Conservation (phyloP, 2,797 vertebrate species). For the Cynopterus sphinx region DNA sequence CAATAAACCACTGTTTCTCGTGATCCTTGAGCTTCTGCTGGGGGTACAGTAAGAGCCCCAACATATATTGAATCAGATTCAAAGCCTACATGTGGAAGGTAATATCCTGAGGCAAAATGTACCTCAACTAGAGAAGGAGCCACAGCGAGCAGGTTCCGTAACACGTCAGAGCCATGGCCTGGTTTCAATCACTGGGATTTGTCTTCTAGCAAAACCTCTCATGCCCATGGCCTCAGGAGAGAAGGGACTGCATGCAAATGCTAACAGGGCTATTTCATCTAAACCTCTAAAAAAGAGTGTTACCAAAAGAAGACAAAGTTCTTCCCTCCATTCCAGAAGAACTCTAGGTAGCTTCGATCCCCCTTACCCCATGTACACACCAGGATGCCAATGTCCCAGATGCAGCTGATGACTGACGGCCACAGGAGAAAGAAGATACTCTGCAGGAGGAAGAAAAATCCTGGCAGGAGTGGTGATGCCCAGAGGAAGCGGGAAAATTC, state of each 20-base stretch:
- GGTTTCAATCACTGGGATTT: neutral
- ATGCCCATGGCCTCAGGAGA: neutral
- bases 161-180: neutral
- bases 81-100: neutral
- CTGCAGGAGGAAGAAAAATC: neutral
- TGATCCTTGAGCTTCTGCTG: neutral
- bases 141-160: neutral
- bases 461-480: neutral
- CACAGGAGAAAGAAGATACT: neutral
- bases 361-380: neutral
- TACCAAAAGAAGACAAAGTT: neutral
- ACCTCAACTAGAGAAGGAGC: neutral
- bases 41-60: neutral
- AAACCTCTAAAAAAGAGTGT: neutral
- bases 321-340: neutral
- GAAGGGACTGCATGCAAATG: neutral
- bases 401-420: neutral
- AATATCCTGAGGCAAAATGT: neutral
- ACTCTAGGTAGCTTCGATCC: fast-evolving
- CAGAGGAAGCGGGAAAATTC: neutral
- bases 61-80: neutral
- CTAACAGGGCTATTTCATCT: neutral
- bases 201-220: neutral
- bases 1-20: neutral
- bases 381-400: neutral